A percentile compares a stretch with the other conserved stretches of the same genome.
These are phyloP conservation scores for Thecocarcelia acutangulata DNA, from an alignment of 2,888 invertebrate genomes.

Conservation along the genomic window DNA sequence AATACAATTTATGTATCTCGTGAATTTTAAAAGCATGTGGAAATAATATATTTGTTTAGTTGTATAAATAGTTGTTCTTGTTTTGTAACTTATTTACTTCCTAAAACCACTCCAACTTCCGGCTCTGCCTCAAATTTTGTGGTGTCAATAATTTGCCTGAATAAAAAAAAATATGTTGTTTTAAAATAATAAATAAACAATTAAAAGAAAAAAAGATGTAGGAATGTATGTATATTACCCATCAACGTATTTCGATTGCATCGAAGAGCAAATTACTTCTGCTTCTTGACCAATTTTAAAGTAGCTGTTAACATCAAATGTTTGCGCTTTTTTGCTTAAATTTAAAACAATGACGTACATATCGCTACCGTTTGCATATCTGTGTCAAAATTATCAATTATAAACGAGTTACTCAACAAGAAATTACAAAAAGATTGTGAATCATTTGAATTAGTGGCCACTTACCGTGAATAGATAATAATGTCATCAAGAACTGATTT, in stretches of 20 bases:
- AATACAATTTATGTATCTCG: too few species aligned
- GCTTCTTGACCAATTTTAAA: slow-evolving; percentile 70
- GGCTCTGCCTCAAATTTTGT: slow-evolving; percentile 68
- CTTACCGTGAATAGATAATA: slow-evolving; percentile 73
- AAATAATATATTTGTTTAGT: background rate
- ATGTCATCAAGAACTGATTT: slow-evolving; percentile 69
- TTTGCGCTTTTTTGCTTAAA: slow-evolving; percentile 80
- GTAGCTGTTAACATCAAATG: slow-evolving; percentile 79
- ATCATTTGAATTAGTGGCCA: background rate
- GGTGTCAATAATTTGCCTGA: slow-evolving; percentile 71
- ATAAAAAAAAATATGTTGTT: slow-evolving; percentile 6
- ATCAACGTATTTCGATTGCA: slow-evolving; percentile 72
- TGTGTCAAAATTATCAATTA: background rate
- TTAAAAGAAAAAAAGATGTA: background rate
- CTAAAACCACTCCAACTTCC: slow-evolving; percentile 72
- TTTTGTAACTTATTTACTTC: slow-evolving; percentile 18
- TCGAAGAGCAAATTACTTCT: slow-evolving; percentile 73
- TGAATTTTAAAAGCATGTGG: too few species aligned
- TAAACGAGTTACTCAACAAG: background rate
- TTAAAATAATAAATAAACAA: background rate
- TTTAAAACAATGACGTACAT: slow-evolving; percentile 82
- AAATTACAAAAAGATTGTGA: background rate
- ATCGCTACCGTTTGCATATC: slow-evolving; percentile 57
- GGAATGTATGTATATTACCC: slow-evolving; percentile 68
- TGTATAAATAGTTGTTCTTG: background rate